phyloP scores from a whole-genome alignment of 2,113 vertebrate species.

The Megalops atlanticus region DNA sequence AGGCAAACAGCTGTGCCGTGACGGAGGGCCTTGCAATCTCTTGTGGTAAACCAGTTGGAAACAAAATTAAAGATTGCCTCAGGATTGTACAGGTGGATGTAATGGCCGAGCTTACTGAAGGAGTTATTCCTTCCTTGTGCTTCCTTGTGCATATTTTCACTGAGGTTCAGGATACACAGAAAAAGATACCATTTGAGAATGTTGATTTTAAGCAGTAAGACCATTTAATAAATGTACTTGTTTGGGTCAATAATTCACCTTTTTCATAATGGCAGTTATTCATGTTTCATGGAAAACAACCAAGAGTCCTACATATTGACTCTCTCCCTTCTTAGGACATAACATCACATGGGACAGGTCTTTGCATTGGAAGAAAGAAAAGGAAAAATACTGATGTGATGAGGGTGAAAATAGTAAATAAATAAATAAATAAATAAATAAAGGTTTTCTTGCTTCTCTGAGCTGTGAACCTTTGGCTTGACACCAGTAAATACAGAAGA shows the following conservation, averaged over 20 bases:
- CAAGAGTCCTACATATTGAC: neutral
- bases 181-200: neutral
- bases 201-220: neutral
- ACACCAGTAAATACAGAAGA: constrained; percentile 18
- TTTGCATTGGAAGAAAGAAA: neutral
- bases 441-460: constrained; percentile 29
- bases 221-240: neutral
- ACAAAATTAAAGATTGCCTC: constrained; percentile 58
- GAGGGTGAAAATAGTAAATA: neutral
- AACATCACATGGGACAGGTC: neutral
- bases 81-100: constrained; percentile 44
- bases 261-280: neutral
- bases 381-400: neutral
- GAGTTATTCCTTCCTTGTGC: constrained; percentile 40
- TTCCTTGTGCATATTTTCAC: neutral
- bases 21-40: constrained; percentile 55
- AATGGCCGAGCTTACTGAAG: constrained; percentile 36
- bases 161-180: neutral
- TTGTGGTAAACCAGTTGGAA: constrained; percentile 61
- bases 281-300: neutral
- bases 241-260: neutral
- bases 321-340: neutral
- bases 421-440: constrained; percentile 9
- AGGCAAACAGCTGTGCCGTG: constrained; percentile 56
- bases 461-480: constrained; percentile 12